Conservation (phyloP, 2,113 vertebrate species). For the Marmota flaviventris region DNA sequence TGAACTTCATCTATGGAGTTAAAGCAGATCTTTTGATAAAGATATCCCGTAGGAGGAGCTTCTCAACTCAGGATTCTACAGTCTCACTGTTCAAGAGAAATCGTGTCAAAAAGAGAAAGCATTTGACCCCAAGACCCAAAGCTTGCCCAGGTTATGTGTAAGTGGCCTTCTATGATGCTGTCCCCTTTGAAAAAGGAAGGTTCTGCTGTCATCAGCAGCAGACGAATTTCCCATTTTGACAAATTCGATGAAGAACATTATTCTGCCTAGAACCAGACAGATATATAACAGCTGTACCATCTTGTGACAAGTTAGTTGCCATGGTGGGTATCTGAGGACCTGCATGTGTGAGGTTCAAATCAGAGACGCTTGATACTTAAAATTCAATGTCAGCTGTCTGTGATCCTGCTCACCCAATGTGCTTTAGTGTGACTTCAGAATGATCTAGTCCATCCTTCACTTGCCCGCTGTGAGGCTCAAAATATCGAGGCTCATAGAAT, state of each 20-base stretch:
- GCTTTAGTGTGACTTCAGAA: conserved; percentile 32
- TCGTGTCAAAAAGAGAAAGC: background rate
- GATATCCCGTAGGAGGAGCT: background rate
- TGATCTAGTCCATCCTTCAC: background rate
- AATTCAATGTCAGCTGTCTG: background rate
- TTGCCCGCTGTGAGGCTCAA: background rate
- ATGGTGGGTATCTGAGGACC: background rate
- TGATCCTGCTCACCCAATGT: background rate
- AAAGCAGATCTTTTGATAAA: background rate
- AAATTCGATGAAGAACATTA: conserved; percentile 71
- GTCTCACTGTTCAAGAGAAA: conserved; percentile 14
- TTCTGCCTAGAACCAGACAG: conserved; percentile 55
- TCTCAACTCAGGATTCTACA: conserved; percentile 5
- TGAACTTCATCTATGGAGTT: background rate
- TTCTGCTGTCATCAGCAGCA: conserved; percentile 36
- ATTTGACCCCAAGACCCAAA: conserved; percentile 19
- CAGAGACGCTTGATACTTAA: conserved; percentile 19
- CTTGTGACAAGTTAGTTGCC: conserved; percentile 63
- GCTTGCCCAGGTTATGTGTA: background rate
- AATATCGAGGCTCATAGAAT: background rate
- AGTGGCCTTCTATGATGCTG: conserved; percentile 18
- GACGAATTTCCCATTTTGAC: conserved; percentile 52
- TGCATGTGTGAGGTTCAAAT: conserved; percentile 56
- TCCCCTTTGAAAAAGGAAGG: background rate
- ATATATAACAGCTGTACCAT: conserved; percentile 14